phyloP scores from a whole-genome alignment of 2,888 invertebrate genomes.

The Troides helena region DNA sequence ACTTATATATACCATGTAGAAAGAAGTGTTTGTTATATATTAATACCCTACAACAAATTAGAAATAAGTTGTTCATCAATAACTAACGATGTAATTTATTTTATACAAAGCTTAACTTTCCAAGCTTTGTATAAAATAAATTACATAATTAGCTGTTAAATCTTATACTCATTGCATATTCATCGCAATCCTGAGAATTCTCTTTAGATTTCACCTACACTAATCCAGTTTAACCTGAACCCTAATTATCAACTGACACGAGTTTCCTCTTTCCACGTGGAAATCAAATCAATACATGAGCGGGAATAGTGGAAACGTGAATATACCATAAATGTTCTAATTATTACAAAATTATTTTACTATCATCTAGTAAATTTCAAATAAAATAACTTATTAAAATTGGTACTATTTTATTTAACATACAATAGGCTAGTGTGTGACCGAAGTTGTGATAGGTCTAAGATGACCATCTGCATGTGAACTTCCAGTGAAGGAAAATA shows the following conservation, averaged over 20 bases:
- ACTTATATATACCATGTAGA: no score
- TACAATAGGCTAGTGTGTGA: no score
- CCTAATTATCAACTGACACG: constrained; percentile 25
- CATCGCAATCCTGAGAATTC: constrained; percentile 1
- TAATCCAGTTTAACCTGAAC: constrained; percentile 22
- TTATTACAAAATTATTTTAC: not conserved
- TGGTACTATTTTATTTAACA: no score
- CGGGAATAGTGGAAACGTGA: not conserved
- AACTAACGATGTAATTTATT: not conserved
- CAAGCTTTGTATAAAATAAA: no score
- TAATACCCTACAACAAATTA: no score
- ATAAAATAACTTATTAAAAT: no score
- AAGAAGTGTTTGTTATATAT: no score
- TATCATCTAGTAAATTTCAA: no score
- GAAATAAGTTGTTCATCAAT: not conserved
- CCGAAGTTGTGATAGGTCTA: no score
- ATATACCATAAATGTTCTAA: not conserved
- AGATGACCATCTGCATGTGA: no score
- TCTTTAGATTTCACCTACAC: constrained; percentile 15
- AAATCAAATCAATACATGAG: constrained; percentile 25
- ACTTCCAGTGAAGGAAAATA: no score
- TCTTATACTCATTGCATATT: not conserved
- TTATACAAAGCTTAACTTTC: not conserved
- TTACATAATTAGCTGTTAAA: not conserved
- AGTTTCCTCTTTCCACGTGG: constrained; percentile 15